Conservation (phyloP, 2,797 vertebrate species). For the Zalophus californianus region DNA sequence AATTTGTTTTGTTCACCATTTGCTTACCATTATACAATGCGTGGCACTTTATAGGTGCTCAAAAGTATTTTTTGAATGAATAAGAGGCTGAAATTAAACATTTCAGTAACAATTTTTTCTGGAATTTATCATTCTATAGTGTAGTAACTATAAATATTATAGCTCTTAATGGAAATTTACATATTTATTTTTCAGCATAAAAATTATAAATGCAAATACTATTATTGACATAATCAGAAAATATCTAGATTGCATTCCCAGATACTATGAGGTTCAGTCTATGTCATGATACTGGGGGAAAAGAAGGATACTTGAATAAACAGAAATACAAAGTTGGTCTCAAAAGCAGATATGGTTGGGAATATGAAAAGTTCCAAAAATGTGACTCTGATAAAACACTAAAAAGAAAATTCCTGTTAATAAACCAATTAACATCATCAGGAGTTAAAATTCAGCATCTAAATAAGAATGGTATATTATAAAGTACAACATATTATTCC, state of each 20-base stretch:
- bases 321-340: background rate
- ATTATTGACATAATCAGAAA: background rate
- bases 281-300: background rate
- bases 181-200: background rate
- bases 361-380: constrained; percentile 15
- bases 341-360: background rate
- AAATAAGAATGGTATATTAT: background rate
- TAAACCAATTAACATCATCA: background rate
- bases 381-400: background rate
- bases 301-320: background rate
- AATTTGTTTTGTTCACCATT: background rate
- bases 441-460: background rate
- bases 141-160: background rate
- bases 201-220: background rate
- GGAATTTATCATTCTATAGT: background rate
- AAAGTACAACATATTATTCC: background rate
- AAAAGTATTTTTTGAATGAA: background rate
- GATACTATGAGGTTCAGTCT: background rate
- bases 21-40: background rate
- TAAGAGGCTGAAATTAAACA: background rate
- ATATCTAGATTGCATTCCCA: background rate
- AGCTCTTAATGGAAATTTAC: background rate
- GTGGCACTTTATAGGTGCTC: background rate
- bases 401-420: background rate
- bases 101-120: background rate